Base-by-base conservation (phyloP, 1,140 invertebrate species). In the Muscidifurax raptorellus region DNA sequence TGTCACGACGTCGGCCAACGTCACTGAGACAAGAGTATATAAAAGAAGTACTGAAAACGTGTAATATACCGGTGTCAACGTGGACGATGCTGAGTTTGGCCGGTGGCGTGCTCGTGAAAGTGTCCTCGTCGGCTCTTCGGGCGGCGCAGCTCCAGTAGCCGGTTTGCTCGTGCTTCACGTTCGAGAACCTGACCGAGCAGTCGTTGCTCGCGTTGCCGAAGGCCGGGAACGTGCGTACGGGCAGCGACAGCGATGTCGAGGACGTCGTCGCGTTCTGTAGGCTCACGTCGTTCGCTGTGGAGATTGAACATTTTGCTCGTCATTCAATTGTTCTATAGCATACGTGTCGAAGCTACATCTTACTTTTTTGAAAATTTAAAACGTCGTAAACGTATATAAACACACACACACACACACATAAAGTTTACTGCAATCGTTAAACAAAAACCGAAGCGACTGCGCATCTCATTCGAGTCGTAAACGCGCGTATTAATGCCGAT, bases 81-180 rank as follows among this genome's bases (percentile, higher is more conserved):
- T 89, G 90, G 72, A 90, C 82, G 79, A 93, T 92, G 85, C 85
- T 91, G 27, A 93, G 88, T 85, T 90, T 93, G 7, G 92, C 91
- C 1, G 92, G 91, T 59, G 88, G 85, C 15, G 92, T 92, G 83
- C 90, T 91, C 28, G 90, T 91, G 88, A 93, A 93, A 86, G 89
- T 85, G 84, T 90, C 90, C 67, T 90, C 90, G 15, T 86, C 83
- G 44, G 89, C 88, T 78, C 79, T 86, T 84, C 92, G 88, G 12
- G 90, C 92, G 10, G 91, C 91, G 75, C 92, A 93, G 75, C 90
- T 93, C 92, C 92, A 93, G 80, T 92, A 92, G 85, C 92, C 92
- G 74, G 90, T 90, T 82, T 93, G 92, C 84, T 93, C 92, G 83
- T 92, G 87, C 84, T 91, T 90, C 36, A 89, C 90, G 80, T 91